Percentiles rank a stretch among this genome's conserved stretches.
Evolutionary conservation across 2,113 vertebrate genomes (phyloP).

Genomic region (Spea multiplicata): DNA sequence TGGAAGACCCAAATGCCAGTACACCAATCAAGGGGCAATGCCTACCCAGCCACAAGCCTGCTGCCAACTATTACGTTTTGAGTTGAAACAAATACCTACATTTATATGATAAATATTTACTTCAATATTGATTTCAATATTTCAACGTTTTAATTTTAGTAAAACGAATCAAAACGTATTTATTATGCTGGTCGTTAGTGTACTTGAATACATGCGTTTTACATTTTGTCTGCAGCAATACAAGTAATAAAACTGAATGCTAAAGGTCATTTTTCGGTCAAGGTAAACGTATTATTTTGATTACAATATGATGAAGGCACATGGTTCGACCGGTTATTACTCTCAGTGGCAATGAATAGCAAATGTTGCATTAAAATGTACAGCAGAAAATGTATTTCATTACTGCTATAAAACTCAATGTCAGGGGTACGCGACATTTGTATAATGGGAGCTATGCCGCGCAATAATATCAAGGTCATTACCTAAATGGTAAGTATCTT

Average conservation of each 20-base stretch:
- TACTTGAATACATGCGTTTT: neutral
- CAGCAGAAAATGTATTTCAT: constrained; percentile 37
- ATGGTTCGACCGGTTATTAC: constrained; percentile 16
- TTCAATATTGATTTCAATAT: too few species aligned
- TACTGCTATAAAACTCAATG: constrained; percentile 41
- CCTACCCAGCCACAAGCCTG: too few species aligned
- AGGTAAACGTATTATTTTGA: constrained; percentile 36
- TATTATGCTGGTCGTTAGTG: too few species aligned
- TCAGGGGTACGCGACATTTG: constrained; percentile 39
- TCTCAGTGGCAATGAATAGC: constrained; percentile 24
- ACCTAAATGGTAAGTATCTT: constrained; percentile 37
- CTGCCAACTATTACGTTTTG: too few species aligned
- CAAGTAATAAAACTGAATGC: constrained; percentile 28
- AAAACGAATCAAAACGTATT: too few species aligned
- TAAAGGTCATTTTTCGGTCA: constrained; percentile 25
- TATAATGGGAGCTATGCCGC: constrained; percentile 32
- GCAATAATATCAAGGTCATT: constrained; percentile 39
- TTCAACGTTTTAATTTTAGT: too few species aligned
- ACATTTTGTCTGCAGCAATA: neutral
- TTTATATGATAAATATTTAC: too few species aligned
- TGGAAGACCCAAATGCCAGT: too few species aligned
- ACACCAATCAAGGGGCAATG: too few species aligned
- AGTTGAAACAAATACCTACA: too few species aligned
- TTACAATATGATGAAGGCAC: constrained; percentile 15
- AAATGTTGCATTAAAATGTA: constrained; percentile 41